Conservation (phyloP, 2,797 vertebrate species). For the Malacoraja senta region DNA sequence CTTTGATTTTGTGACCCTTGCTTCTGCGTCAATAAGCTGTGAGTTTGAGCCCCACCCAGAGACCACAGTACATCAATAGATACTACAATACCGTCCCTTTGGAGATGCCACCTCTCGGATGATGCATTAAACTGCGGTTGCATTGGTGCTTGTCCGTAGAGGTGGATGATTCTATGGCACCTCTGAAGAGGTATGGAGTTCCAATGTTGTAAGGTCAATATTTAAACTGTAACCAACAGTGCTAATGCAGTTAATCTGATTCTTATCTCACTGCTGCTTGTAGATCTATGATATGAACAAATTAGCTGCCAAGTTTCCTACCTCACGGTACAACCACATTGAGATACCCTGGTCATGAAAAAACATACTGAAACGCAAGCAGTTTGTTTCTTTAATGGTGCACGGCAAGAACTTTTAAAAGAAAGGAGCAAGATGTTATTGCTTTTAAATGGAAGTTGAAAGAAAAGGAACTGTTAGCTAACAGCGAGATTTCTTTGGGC, state of each 20-base stretch:
- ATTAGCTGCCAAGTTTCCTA: background rate
- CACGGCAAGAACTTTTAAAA: background rate
- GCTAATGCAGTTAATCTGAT: background rate
- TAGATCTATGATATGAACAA: background rate
- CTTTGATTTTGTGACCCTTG: too few relatives aligned
- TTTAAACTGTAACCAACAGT: background rate
- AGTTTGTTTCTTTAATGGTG: background rate
- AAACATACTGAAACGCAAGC: background rate
- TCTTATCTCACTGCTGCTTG: background rate
- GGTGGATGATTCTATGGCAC: too few relatives aligned
- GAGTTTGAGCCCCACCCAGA: background rate
- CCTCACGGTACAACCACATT: background rate
- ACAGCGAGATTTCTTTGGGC: background rate
- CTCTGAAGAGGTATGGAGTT: background rate
- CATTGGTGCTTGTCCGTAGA: background rate
- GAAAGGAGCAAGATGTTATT: background rate
- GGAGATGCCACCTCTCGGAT: background rate
- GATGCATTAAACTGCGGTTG: background rate
- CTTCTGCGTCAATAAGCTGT: background rate
- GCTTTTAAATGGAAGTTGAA: background rate
- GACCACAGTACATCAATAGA: background rate
- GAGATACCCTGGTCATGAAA: background rate
- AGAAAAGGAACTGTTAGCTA: background rate
- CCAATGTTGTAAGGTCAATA: background rate
- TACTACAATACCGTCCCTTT: background rate